These are phyloP conservation scores for Phaenicophaeus curvirostris DNA, from an alignment of 2,797 vertebrate genomes.

Conservation along the genomic window DNA sequence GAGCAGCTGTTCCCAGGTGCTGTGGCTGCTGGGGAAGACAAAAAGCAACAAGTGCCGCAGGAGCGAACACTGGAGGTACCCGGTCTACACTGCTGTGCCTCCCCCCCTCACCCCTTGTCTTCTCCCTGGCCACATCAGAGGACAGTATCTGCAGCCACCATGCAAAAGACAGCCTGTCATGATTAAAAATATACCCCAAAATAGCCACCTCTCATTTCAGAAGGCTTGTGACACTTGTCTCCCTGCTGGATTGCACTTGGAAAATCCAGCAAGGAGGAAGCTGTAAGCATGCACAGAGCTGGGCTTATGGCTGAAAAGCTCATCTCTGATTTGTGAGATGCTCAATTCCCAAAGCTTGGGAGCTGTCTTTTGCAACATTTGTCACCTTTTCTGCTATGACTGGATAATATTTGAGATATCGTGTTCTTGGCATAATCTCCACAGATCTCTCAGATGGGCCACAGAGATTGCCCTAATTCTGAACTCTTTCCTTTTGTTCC, in stretches of 20 bases:
- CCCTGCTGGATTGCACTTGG: background rate
- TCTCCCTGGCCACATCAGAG: background rate
- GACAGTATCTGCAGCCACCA: background rate
- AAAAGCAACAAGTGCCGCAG: background rate
- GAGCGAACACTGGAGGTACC: background rate
- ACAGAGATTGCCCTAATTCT: background rate
- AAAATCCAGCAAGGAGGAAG: background rate
- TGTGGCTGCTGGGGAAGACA: background rate
- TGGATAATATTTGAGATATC: background rate
- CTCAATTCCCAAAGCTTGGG: background rate
- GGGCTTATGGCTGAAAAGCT: background rate
- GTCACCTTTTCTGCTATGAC: background rate
- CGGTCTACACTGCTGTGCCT: rapidly evolving
- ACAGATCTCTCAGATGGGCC: background rate
- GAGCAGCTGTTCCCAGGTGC: background rate
- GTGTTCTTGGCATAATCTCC: background rate
- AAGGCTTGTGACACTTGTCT: background rate
- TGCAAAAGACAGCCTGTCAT: background rate
- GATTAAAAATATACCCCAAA: background rate
- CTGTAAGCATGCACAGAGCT: background rate
- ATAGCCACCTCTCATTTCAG: background rate
- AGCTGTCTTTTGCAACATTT: background rate
- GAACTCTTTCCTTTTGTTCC: background rate
- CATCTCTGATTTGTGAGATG: background rate
- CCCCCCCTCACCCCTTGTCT: background rate